A percentile compares a stretch with the other conserved stretches of the same genome.
These are phyloP conservation scores for Maconellicoccus hirsutus DNA, from an alignment of 1,140 invertebrate species.

Conservation along the genomic window DNA sequence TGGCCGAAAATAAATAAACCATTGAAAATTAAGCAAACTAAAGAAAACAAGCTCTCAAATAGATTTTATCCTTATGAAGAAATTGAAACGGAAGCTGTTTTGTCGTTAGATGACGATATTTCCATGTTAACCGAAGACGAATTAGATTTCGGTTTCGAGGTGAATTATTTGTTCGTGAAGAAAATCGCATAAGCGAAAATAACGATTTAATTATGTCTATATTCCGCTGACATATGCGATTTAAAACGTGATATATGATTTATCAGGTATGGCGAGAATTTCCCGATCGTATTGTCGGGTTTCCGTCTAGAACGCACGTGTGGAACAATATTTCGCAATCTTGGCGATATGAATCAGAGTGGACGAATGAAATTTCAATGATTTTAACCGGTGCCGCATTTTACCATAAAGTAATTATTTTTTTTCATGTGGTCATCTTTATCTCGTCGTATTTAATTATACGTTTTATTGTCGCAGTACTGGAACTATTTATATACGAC, in stretches of 20 bases:
- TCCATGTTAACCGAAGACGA: constrained; percentile 88
- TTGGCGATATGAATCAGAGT: constrained; percentile 89
- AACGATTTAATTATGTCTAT: constrained; percentile 14
- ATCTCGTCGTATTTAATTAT: no score
- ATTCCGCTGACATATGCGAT: constrained; percentile 33
- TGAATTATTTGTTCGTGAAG: background rate
- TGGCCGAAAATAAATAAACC: constrained; percentile 84
- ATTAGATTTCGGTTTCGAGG: constrained; percentile 77
- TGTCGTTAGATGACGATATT: constrained; percentile 89
- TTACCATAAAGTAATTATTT: constrained; percentile 61
- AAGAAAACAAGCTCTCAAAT: constrained; percentile 86
- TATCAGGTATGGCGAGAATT: constrained; percentile 80
- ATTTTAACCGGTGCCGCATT: constrained; percentile 87
- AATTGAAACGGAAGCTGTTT: constrained; percentile 83
- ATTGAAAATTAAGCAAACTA: constrained; percentile 78
- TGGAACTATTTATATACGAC: constrained; percentile 84
- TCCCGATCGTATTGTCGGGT: constrained; percentile 82
- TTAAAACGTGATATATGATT: background rate
- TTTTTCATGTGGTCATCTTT: background rate
- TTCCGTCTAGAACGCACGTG: constrained; percentile 76
- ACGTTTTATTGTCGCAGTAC: constrained; percentile 38
- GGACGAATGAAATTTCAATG: constrained; percentile 89
- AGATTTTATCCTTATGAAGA: constrained; percentile 85
- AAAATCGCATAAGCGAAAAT: constrained; percentile 14
- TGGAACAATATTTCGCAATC: constrained; percentile 72